Conservation (phyloP, 2,797 vertebrate genomes). For the Phalloptychus januarius region DNA sequence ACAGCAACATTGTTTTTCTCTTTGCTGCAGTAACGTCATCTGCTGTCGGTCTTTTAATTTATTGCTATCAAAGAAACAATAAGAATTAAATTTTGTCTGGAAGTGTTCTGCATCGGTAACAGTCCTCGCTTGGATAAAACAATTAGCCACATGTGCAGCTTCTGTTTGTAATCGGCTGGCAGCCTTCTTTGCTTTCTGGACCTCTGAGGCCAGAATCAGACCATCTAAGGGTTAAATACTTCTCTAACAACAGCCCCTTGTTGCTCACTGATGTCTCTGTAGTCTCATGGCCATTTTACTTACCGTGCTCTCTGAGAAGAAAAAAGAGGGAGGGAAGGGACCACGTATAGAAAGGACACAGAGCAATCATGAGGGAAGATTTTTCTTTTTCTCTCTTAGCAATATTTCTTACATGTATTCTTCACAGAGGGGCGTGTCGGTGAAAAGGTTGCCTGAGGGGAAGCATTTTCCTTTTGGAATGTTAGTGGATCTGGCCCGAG, state of each 20-base stretch:
- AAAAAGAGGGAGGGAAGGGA: slow-evolving; percentile 15
- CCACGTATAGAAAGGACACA: slow-evolving; percentile 35
- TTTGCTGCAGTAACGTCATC: neutral
- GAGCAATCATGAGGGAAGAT: slow-evolving; percentile 26
- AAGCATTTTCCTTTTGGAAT: slow-evolving; percentile 68
- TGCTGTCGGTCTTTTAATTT: neutral
- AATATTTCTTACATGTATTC: slow-evolving; percentile 53
- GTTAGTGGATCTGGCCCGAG: slow-evolving; percentile 71
- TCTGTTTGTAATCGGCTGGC: slow-evolving; percentile 6
- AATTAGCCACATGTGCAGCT: slow-evolving; percentile 19
- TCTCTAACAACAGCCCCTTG: slow-evolving; percentile 62
- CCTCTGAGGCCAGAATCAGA: slow-evolving; percentile 42
- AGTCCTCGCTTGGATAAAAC: slow-evolving; percentile 25
- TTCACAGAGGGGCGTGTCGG: slow-evolving; percentile 51
- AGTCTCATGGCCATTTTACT: slow-evolving; percentile 67
- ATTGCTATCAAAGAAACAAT: neutral
- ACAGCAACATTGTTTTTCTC: neutral
- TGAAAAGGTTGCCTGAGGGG: slow-evolving; percentile 67
- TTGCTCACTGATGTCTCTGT: slow-evolving; percentile 73
- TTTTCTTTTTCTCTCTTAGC: neutral
- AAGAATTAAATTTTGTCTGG: slow-evolving; percentile 5
- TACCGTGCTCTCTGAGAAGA: slow-evolving; percentile 46
- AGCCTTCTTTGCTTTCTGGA: slow-evolving; percentile 26
- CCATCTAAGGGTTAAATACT: slow-evolving; percentile 75
- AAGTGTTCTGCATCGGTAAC: slow-evolving; percentile 12